Evolutionary conservation across 2,888 invertebrate genomes (phyloP), one percentile per base, ranked within the genome.

Genomic region (Dascillus cervinus): DNA sequence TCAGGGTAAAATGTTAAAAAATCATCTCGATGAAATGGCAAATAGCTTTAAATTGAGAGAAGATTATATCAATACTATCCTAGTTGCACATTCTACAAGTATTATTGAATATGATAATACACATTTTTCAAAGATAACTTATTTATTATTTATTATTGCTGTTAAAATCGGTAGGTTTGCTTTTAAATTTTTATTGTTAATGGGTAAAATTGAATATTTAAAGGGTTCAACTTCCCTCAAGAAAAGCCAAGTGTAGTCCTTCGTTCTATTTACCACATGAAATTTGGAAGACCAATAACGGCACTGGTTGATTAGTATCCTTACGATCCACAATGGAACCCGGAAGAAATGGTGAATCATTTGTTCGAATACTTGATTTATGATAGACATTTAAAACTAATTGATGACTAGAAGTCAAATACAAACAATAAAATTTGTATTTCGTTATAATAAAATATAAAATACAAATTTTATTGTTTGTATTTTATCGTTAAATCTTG

Each of bases 81-180:
- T 68, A 17, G 55, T 59, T 14, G 50, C 55, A 28, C 66, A 63
- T 54, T 62, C 63, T 26, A 54, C 60, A 29, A 62, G 61, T 29
- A 55, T 71, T 19, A 37, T 72, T 12, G 72, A 73, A 47, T 72
- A 69, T 53, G 72, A 73, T 53, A 54, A 59, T 27, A 55, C 61
- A 17, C 49, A 49, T 3, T 71, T 66, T 48, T 53, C 51, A 9
- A 64, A 61, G 39, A 71, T 75, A 10, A 69, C 71, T 10, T 73
- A 72, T 52, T 77, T 77, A 53, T 72, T 74, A 55, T 78, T 75
- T 65, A 65, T 80, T 26, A 60, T 80, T 13, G 68, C 70, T 41
- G 69, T 80, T 42, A 66, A 65, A 38, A 63, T 73, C 46, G 70
- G 73, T 72, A 55, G 52, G 56, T 49, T 28, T 15, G 14, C 25